Evolutionary conservation across 2,113 vertebrate species (phyloP).

Genomic region (Corynorhinus townsendii): DNA sequence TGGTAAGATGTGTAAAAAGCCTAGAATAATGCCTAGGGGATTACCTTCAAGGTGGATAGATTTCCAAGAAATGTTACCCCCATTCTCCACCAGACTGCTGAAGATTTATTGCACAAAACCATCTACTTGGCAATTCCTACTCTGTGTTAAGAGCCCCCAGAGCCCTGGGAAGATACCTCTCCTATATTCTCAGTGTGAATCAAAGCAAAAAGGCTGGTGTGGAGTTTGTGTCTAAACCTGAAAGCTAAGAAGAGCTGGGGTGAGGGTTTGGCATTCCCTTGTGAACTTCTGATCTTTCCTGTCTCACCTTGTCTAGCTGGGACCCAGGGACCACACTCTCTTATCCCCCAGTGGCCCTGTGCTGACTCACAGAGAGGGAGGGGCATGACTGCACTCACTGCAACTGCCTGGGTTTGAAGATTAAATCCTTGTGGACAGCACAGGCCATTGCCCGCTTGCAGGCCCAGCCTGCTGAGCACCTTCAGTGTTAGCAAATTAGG

Average conservation of each 20-base stretch:
- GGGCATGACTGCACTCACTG: neutral
- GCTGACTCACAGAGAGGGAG: neutral
- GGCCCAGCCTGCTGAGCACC: neutral
- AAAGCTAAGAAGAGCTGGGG: neutral
- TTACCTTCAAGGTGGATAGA: neutral
- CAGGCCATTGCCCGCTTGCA: neutral
- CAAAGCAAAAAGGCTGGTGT: neutral
- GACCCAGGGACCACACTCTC: neutral
- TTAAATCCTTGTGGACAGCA: neutral
- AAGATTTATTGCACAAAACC: neutral
- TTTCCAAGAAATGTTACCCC: neutral
- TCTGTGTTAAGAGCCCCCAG: neutral
- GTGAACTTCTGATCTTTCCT: conserved; percentile 10
- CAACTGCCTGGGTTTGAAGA: neutral
- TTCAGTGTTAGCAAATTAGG: neutral
- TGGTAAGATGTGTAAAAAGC: neutral
- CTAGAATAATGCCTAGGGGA: neutral
- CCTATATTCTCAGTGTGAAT: neutral
- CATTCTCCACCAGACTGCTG: neutral
- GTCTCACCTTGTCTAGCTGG: neutral
- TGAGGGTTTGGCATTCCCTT: neutral
- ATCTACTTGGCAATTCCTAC: neutral
- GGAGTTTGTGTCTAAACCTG: neutral
- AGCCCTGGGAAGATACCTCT: neutral
- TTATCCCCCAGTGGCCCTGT: accelerated